phyloP scores from a whole-genome alignment of 2,888 invertebrate genomes.

The Phorcus lineatus region DNA sequence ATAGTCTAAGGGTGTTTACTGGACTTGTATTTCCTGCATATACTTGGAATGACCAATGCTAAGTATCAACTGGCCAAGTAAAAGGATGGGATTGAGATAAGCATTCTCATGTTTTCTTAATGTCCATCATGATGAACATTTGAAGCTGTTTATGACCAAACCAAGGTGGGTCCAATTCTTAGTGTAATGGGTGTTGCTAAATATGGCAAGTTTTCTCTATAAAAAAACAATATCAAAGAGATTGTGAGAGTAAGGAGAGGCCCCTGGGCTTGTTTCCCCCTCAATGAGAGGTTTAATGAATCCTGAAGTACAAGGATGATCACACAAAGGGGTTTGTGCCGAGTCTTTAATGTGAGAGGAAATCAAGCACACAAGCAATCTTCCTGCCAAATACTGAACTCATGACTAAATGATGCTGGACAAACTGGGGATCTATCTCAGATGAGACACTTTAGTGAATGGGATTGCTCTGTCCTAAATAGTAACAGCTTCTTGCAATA shows the following conservation, averaged over 20 bases:
- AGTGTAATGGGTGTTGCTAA: neutral
- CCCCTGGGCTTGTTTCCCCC: neutral
- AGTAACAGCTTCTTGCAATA: too few species aligned
- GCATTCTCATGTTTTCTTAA: too few species aligned
- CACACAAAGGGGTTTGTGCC: neutral
- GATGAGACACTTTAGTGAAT: too few species aligned
- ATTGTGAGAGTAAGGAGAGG: neutral
- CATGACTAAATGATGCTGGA: neutral
- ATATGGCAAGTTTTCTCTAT: neutral
- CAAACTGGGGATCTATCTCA: too few species aligned
- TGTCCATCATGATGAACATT: too few species aligned
- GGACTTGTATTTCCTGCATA: too few species aligned
- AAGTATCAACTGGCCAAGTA: too few species aligned
- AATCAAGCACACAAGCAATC: slow-evolving; percentile 3
- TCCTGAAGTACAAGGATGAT: neutral
- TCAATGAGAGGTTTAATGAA: slow-evolving; percentile 1
- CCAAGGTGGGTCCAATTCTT: neutral
- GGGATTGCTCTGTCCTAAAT: too few species aligned
- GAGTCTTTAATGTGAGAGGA: neutral
- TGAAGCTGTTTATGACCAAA: too few species aligned
- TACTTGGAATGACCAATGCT: too few species aligned
- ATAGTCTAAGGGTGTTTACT: too few species aligned
- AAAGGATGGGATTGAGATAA: too few species aligned
- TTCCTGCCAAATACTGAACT: neutral
- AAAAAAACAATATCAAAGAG: neutral